Percentiles rank a stretch among this genome's conserved stretches.
phyloP scores from a whole-genome alignment of 2,113 vertebrate species.

The Lethenteron reissneri region DNA sequence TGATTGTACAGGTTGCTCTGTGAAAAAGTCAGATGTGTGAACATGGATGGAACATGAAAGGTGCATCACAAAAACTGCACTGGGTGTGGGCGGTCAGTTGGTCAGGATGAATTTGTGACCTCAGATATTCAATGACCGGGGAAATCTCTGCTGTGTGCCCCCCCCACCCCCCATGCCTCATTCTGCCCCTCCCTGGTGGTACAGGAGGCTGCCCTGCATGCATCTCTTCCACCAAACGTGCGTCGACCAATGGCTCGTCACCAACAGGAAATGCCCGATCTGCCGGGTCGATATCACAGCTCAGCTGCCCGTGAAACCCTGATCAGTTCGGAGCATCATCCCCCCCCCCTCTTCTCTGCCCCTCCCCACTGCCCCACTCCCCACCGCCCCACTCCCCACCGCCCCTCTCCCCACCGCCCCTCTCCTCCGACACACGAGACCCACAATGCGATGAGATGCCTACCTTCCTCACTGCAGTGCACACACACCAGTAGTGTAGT shows the following conservation, averaged over 20 bases:
- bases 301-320: slow-evolving; percentile 67
- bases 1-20: not conserved
- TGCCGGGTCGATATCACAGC: slow-evolving; percentile 99
- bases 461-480: too few relatives aligned
- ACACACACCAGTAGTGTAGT: too few relatives aligned
- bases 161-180: not conserved
- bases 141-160: not conserved
- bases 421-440: too few relatives aligned
- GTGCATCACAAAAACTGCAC: not conserved
- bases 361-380: slow-evolving; percentile 34
- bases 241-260: slow-evolving; percentile 95
- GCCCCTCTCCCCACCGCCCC: slow-evolving; percentile 19
- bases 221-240: slow-evolving; percentile 99
- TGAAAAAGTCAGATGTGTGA: not conserved
- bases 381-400: slow-evolving; percentile 20
- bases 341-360: slow-evolving; percentile 19
- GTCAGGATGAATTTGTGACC: not conserved
- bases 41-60: not conserved
- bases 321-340: slow-evolving; percentile 67
- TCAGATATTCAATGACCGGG: not conserved
- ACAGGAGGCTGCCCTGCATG: slow-evolving; percentile 93
- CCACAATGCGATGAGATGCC: too few relatives aligned
- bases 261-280: slow-evolving; percentile 99
- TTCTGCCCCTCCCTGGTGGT: slow-evolving; percentile 13
- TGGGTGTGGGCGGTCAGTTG: not conserved